Percentiles rank a stretch among this genome's conserved stretches.
phyloP scores from a whole-genome alignment of 2,797 vertebrate species.

The Eleutherodactylus coqui region DNA sequence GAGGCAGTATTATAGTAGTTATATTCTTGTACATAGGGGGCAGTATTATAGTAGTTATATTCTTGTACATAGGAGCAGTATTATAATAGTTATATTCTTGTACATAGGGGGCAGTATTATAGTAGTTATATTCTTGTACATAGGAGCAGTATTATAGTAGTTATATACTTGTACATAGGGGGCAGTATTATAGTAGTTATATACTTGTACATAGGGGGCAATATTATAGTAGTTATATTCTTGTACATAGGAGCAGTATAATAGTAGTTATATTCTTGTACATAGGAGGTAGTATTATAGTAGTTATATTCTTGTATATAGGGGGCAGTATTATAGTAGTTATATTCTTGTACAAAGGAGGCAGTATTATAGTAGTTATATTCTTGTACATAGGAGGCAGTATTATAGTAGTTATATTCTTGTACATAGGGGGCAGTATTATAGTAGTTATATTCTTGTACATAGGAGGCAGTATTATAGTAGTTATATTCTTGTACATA shows the following conservation, averaged over 20 bases:
- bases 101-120: no score
- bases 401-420: background rate
- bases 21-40: background rate
- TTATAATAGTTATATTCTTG: no score
- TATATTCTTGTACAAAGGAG: slow-evolving; percentile 4
- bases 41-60: no score
- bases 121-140: no score
- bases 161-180: background rate
- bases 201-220: background rate
- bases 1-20: background rate
- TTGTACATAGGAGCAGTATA: background rate
- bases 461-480: background rate
- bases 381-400: background rate
- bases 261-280: background rate
- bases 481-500: background rate
- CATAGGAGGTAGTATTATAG: background rate
- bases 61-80: no score
- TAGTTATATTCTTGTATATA: slow-evolving; percentile 1
- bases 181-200: background rate
- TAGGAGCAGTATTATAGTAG: slow-evolving; percentile 1
- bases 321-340: background rate
- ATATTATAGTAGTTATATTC: no score
- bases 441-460: slow-evolving; percentile 5
- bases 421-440: background rate
- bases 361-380: slow-evolving; percentile 5